Evolutionary conservation across 2,888 invertebrate genomes (phyloP), one percentile per base, ranked within the genome.

Genomic region (Andrena trimmerana): DNA sequence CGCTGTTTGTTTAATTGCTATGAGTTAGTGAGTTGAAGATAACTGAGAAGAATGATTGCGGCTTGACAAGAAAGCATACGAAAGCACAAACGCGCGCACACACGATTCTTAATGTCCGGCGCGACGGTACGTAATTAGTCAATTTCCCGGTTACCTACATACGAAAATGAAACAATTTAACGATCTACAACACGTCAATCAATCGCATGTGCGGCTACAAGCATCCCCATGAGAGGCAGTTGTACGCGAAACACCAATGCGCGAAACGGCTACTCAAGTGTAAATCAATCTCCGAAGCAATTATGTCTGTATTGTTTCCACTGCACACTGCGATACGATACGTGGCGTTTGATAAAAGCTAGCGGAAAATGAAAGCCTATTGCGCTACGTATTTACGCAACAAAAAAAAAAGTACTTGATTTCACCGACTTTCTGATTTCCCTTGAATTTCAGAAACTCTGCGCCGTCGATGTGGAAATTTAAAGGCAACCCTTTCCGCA

Each of bases 221-320:
- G 13, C 1, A 57, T 57, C 29, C 29, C 13, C 16, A 29, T 13
- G n/a, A 42, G n/a, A 6, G 36, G 27, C 54, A 29, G 3, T 29
- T 6, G 13, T 31, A 36, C 33, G n/a, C n/a, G 65, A 42, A 29
- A 65, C 57, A 6, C 65, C 16, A 48, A 48, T 4, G 31, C 50
- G 24, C 20, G 24, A 13, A 13, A 16, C 24, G 29, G 31, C 31
- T n/a, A 68, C 52, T 75, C 62, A 20, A 62, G 67, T 68, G 62
- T 36, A 68, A 75, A 68, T 68, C 60, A 62, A 75, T 75, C 20
- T 33, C 48, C 29, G 62, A 54, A 29, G 27, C 52, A 60, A 62
- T 75, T 75, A 52, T 68, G n/a, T 13, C 29, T 16, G n/a, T 31
- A 36, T 20, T 60, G 48, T n/a, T 29, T 50, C 31, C 42, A 10